Conservation (phyloP, 1,140 invertebrate species). For the Bilobella aurantiaca region DNA sequence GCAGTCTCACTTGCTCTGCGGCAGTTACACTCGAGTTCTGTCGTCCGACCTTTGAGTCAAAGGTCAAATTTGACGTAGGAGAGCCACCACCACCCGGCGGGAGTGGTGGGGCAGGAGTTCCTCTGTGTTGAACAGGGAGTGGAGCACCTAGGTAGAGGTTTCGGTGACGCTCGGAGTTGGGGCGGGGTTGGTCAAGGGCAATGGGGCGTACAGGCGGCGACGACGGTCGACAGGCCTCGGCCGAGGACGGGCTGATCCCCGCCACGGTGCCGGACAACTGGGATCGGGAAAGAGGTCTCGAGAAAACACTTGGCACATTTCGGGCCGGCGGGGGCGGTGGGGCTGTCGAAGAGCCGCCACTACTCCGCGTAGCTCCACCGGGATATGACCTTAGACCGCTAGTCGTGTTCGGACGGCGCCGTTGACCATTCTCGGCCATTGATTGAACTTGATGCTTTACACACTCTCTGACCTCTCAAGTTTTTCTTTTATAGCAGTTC, state of each 20-base stretch:
- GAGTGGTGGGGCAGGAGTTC: too few relatives aligned
- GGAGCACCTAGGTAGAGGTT: conserved; percentile 33
- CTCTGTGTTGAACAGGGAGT: conserved; percentile 13
- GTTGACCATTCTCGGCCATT: conserved; percentile 32
- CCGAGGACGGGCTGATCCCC: conserved; percentile 37
- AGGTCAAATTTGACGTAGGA: too few relatives aligned
- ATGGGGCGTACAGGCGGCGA: conserved; percentile 27
- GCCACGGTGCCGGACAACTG: conserved; percentile 29
- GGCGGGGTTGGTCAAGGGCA: conserved; percentile 31
- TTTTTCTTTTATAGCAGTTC: not conserved
- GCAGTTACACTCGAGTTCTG: conserved; percentile 32
- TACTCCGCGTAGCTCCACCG: conserved; percentile 26
- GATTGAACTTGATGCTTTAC: not conserved
- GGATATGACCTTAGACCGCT: conserved; percentile 29
- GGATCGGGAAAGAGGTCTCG: conserved; percentile 29
- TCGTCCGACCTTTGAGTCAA: conserved; percentile 7
- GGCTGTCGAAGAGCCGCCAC: conserved; percentile 32
- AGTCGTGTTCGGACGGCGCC: conserved; percentile 14
- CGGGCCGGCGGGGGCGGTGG: conserved; percentile 31
- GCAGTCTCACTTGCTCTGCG: conserved; percentile 35
- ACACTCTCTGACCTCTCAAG: not conserved
- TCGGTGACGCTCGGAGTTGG: conserved; percentile 31
- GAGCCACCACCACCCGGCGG: conserved; percentile 23
- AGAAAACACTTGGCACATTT: conserved; percentile 29
- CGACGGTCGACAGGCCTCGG: conserved; percentile 35